Evolutionary conservation across 1,140 invertebrate species (phyloP).

Genomic region (Heliconius nattereri): DNA sequence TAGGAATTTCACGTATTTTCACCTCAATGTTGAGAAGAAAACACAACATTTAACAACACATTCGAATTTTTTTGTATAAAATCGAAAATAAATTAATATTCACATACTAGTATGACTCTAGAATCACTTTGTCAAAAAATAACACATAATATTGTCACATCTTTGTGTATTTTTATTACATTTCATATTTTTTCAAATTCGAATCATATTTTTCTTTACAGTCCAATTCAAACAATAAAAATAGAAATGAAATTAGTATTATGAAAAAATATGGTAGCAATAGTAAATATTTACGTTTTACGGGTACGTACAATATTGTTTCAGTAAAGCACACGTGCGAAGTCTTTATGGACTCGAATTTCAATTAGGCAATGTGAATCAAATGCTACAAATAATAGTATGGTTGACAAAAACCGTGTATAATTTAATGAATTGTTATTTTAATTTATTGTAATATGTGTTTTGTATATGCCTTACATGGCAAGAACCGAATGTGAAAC

Average conservation of each 20-base stretch:
- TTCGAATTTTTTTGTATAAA: no score
- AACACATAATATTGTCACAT: neutral
- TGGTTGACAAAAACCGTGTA: neutral
- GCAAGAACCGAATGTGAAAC: no score
- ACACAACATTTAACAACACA: no score
- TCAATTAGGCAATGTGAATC: conserved; percentile 27
- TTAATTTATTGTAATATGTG: no score
- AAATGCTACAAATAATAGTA: conserved; percentile 27
- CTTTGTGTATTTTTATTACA: neutral
- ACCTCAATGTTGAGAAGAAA: no score
- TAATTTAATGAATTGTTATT: neutral
- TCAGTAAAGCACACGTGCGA: conserved; percentile 30
- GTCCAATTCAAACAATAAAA: neutral
- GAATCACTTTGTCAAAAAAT: neutral
- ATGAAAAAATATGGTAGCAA: neutral
- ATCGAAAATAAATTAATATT: no score
- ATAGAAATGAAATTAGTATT: conserved; percentile 16
- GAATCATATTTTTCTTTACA: neutral
- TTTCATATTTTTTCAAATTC: neutral
- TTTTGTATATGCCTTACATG: no score
- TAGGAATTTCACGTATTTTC: no score
- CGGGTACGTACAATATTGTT: conserved; percentile 13
- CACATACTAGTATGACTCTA: no score
- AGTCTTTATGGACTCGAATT: conserved; percentile 24
- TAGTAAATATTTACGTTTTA: conserved; percentile 2